Conservation (phyloP, 2,113 vertebrate genomes). For the Scatophagus argus region DNA sequence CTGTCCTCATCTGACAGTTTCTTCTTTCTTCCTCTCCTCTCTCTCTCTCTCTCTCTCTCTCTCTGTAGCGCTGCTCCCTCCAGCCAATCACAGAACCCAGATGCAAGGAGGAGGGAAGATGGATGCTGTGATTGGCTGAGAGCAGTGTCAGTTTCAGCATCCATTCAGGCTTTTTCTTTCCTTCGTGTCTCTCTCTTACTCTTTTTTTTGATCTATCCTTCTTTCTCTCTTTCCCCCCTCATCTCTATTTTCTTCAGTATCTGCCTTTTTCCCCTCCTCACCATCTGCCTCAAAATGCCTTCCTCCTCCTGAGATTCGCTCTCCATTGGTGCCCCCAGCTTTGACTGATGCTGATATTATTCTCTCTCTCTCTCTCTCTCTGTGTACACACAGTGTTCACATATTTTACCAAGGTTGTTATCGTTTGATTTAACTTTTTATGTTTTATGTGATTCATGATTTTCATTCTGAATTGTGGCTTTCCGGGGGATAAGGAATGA, state of each 20-base stretch:
- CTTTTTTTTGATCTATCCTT: not conserved
- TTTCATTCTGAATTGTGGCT: not conserved
- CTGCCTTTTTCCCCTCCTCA: not conserved
- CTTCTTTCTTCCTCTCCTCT: slow-evolving; percentile 31
- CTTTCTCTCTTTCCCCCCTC: not conserved
- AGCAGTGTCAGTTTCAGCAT: slow-evolving; percentile 25
- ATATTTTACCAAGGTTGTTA: not conserved
- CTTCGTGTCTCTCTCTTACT: not conserved
- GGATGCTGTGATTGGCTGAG: slow-evolving; percentile 59
- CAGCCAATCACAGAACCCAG: slow-evolving; percentile 62
- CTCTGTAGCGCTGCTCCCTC: slow-evolving; percentile 33
- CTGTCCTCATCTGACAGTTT: slow-evolving; percentile 38
- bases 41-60: slow-evolving; percentile 22
- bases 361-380: not conserved
- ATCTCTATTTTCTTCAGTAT: not conserved
- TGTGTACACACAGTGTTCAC: not conserved
- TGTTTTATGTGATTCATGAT: not conserved
- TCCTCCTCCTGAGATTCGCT: not conserved
- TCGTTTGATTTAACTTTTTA: not conserved
- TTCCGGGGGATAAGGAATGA: too few relatives aligned
- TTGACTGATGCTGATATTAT: slow-evolving; percentile 1
- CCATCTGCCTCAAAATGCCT: not conserved
- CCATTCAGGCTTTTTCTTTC: slow-evolving; percentile 62
- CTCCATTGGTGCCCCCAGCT: not conserved
- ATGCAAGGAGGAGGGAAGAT: slow-evolving; percentile 34